Evolutionary conservation across 2,888 invertebrate species (phyloP), one percentile per base, ranked within the genome.

Genomic region (Tetrapedia diversipes): DNA sequence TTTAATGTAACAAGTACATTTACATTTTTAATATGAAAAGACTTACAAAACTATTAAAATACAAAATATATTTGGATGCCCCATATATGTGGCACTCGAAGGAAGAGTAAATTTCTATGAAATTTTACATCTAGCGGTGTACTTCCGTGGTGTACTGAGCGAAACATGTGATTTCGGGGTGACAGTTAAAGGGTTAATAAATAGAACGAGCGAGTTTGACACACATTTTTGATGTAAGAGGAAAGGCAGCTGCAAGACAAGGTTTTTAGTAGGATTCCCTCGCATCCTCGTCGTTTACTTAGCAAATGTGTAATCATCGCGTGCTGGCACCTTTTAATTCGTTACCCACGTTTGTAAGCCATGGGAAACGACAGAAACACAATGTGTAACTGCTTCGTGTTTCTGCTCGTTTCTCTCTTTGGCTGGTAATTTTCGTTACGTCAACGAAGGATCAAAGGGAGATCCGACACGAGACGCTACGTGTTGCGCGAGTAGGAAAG

Each of bases 401-500:
- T 54, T 37, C 4, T 19, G n/a, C 24, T 16, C 14, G 11, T 53
- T 51, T 24, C 4, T 47, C 39, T 24, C n/a, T 47, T 8, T 7
- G 43, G 1, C 27, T 11, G 39, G 45, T 63, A 66, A 74, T 82
- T 59, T 72, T 53, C 67, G 41, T 82, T 77, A 69, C 73, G 71
- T 76, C 69, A 67, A 84, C 74, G 80, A 80, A 79, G 75, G 71
- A 34, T 45, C 43, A 32, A 61, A 11, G 16, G 34, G 57, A 24
- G 57, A 64, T 65, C 37, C 7, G 27, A 11, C 37, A 32, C 73
- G 63, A 61, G 57, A 41, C 68, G 73, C n/a, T n/a, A n/a, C 63
- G 78, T 67, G 65, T 34, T 59, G 37, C 37, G 61, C 54, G 37
- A 77, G 60, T 68, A 86, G 63, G 89, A 89, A 89, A 89, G 89